Percentiles rank a stretch among this genome's conserved stretches.
These are phyloP conservation scores for Neoseiulus cucumeris DNA, from an alignment of 1,140 invertebrate genomes.

Conservation along the genomic window DNA sequence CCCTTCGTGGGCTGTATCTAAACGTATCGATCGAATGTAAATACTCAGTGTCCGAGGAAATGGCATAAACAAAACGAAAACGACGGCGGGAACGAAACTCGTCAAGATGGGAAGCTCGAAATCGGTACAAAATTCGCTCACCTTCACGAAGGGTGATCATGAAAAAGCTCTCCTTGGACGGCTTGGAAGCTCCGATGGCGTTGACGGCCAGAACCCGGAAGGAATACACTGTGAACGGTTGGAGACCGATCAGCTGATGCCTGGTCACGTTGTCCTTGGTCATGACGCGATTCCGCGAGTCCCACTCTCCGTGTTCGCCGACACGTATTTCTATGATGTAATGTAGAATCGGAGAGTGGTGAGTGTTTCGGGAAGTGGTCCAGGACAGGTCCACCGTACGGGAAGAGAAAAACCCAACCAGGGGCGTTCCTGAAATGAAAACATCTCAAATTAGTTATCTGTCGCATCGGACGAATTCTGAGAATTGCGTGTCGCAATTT, in stretches of 20 bases:
- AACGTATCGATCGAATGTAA: too few relatives aligned
- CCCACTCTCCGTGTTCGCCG: slow-evolving; percentile 29
- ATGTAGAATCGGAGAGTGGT: slow-evolving; percentile 45
- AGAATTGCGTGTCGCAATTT: too few relatives aligned
- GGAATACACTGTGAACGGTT: slow-evolving; percentile 51
- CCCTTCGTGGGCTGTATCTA: too few relatives aligned
- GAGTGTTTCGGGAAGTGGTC: slow-evolving; percentile 45
- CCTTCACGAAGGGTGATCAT: slow-evolving; percentile 51
- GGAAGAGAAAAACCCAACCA: slow-evolving; percentile 48
- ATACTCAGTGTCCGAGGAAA: too few relatives aligned
- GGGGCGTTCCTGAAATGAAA: slow-evolving; percentile 36
- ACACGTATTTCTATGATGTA: slow-evolving; percentile 41
- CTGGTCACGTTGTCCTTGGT: slow-evolving; percentile 42
- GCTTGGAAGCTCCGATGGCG: slow-evolving; percentile 42
- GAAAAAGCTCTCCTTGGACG: slow-evolving; percentile 50
- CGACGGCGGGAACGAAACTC: too few relatives aligned
- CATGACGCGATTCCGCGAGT: slow-evolving; percentile 30
- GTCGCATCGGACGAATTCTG: too few relatives aligned
- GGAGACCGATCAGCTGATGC: slow-evolving; percentile 35
- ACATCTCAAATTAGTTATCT: background rate
- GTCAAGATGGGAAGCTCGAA: too few relatives aligned
- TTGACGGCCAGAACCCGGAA: slow-evolving; percentile 50
- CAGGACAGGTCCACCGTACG: slow-evolving; percentile 50
- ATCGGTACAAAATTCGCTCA: too few relatives aligned
- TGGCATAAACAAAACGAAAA: too few relatives aligned